phyloP scores from a whole-genome alignment of 2,797 vertebrate species.

The Brachyrhaphis roseni region DNA sequence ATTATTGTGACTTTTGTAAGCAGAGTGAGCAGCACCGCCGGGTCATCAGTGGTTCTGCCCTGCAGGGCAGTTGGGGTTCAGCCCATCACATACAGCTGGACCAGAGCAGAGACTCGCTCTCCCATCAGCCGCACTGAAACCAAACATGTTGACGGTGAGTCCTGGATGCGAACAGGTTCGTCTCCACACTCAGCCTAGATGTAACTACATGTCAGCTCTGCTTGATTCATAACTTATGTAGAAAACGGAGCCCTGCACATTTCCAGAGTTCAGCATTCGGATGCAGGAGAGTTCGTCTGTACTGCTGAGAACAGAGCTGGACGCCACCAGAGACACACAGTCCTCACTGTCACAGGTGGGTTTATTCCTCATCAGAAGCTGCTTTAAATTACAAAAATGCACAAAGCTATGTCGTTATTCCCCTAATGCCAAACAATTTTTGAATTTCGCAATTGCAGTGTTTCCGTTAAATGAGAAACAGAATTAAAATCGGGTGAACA shows the following conservation, averaged over 20 bases:
- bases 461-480: too few species aligned
- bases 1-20: slow-evolving; percentile 69
- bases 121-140: slow-evolving; percentile 32
- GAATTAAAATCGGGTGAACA: too few species aligned
- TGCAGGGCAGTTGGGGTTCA: slow-evolving; percentile 77
- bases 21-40: slow-evolving; percentile 62
- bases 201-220: neutral
- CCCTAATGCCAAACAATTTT: fast-evolving
- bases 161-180: neutral
- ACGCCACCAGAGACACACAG: slow-evolving; percentile 63
- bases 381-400: too few species aligned
- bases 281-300: slow-evolving; percentile 79
- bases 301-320: slow-evolving; percentile 78
- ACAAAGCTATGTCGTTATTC: too few species aligned
- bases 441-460: too few species aligned
- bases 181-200: neutral
- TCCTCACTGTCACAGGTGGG: slow-evolving; percentile 71
- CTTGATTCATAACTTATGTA: slow-evolving; percentile 29
- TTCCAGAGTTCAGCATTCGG: slow-evolving; percentile 61
- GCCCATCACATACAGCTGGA: slow-evolving; percentile 80
- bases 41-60: slow-evolving; percentile 66
- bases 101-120: slow-evolving; percentile 35
- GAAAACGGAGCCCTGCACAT: slow-evolving; percentile 77
- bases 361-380: neutral
- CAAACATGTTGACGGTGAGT: slow-evolving; percentile 68